Base-by-base conservation (phyloP, 2,888 invertebrate species). In the Cephus sareptanus region DNA sequence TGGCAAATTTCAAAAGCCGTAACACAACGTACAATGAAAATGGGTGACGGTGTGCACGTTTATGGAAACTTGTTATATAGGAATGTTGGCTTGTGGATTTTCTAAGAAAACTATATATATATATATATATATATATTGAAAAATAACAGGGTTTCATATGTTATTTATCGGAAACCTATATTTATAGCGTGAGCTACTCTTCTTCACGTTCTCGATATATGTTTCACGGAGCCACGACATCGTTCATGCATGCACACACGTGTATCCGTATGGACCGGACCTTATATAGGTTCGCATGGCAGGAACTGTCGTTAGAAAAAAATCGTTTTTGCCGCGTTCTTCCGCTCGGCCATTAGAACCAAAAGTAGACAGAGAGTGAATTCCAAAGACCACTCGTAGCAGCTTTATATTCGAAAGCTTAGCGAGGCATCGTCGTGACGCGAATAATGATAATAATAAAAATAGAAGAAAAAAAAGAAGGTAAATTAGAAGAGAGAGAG, bases 111-210 rank as follows among this genome's bases (percentile, higher is more conserved):
- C 9, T 56, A 23, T 56, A 56, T 40, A 23, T 40, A 40, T 31
- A 31, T 31, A 31, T 15, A 40, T 37, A 13, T 37, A 37, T 37
- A 13, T 37, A 35, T 13, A 56, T 23, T 23, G 23, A 56, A 56
- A 56, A 23, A 56, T 56, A 56, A 23, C 23, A 56, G 23, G 56
- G 23, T 23, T 23, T 56, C 23, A 56, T 56, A 9, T 56, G 23
- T 56, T 56, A 71, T 71, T 71, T 71, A 34, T 71, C 31, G 71
- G 71, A 71, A 71, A 71, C 71, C 71, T 34, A 71, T 71, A 71
- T 34, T 71, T 6, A 71, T 31, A 11, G 6, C 33, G 31, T 4
- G n/a, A 33, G 34, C 33, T 34, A 2, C 13, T 34, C 31, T 4
- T 70, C 71, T 12, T 30, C 12, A 31, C n/a, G 71, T 12, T 31